Evolutionary conservation across 2,888 invertebrate genomes (phyloP).

Genomic region (Drosophila imparisetae): DNA sequence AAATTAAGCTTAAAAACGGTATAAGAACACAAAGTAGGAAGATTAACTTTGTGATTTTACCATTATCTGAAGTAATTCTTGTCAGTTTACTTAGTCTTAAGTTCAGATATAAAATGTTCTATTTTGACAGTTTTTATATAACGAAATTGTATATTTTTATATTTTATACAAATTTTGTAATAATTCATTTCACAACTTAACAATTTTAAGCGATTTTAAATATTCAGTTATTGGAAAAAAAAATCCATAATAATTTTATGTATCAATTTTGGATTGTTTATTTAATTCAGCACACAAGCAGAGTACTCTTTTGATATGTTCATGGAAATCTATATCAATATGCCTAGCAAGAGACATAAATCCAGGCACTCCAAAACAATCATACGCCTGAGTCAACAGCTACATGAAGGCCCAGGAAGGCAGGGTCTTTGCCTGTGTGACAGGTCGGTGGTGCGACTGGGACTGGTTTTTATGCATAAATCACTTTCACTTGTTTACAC

Average conservation of each 20-base stretch:
- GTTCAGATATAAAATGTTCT: neutral
- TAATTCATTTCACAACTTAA: neutral
- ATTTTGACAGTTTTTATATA: neutral
- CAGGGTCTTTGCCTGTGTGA: constrained; percentile 26
- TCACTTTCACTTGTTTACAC: constrained; percentile 80
- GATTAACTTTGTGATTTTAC: neutral
- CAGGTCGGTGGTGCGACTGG: constrained; percentile 38
- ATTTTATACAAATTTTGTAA: neutral
- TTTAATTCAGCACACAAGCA: constrained; percentile 20
- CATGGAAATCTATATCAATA: constrained; percentile 47
- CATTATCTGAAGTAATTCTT: neutral
- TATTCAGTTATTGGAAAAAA: neutral
- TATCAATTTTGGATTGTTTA: constrained; percentile 31
- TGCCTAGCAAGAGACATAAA: constrained; percentile 59
- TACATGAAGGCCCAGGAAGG: constrained; percentile 40
- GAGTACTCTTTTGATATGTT: constrained; percentile 15
- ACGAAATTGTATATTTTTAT: neutral
- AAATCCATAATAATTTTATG: neutral
- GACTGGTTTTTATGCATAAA: constrained; percentile 68
- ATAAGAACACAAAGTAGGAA: neutral
- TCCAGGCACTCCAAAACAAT: constrained; percentile 76
- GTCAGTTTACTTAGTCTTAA: neutral
- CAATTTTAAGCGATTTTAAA: neutral
- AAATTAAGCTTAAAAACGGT: neutral
- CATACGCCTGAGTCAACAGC: constrained; percentile 78